These are phyloP conservation scores for Urocolius indicus DNA, from an alignment of 2,113 vertebrate genomes.

Conservation along the genomic window DNA sequence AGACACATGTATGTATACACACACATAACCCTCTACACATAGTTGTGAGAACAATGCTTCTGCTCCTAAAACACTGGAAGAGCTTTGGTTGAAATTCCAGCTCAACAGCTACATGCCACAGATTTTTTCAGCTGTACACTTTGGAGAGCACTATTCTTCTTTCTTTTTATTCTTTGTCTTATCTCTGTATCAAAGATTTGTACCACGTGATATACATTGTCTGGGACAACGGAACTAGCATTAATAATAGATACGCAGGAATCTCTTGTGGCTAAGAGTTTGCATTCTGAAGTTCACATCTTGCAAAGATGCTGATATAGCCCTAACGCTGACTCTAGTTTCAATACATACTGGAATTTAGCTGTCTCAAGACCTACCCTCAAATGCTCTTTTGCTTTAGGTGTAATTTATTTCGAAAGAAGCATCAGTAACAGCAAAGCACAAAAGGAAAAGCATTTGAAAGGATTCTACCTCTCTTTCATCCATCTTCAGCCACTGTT, in stretches of 20 bases:
- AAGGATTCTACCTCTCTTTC: constrained; percentile 89
- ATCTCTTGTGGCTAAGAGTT: no score
- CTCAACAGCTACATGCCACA: background rate
- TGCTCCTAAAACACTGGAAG: background rate
- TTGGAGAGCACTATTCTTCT: background rate
- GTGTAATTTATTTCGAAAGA: background rate
- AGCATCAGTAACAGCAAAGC: background rate
- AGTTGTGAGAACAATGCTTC: background rate
- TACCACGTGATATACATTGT: background rate
- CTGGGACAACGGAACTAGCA: background rate
- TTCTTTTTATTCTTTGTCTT: constrained; percentile 15
- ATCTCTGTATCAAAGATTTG: constrained; percentile 49
- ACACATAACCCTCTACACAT: background rate
- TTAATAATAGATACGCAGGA: background rate
- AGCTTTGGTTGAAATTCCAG: constrained; percentile 12
- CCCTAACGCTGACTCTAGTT: background rate
- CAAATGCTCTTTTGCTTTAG: background rate
- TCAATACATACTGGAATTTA: background rate
- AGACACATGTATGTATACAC: background rate
- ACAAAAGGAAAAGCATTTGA: background rate
- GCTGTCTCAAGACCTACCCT: background rate
- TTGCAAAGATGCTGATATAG: background rate
- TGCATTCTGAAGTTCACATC: background rate
- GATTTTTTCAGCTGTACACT: constrained; percentile 32
- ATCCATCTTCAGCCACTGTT: constrained; percentile 98